These are phyloP conservation scores for Pristionchus mayeri DNA, from an alignment of 2,888 invertebrate genomes.

Conservation along the genomic window DNA sequence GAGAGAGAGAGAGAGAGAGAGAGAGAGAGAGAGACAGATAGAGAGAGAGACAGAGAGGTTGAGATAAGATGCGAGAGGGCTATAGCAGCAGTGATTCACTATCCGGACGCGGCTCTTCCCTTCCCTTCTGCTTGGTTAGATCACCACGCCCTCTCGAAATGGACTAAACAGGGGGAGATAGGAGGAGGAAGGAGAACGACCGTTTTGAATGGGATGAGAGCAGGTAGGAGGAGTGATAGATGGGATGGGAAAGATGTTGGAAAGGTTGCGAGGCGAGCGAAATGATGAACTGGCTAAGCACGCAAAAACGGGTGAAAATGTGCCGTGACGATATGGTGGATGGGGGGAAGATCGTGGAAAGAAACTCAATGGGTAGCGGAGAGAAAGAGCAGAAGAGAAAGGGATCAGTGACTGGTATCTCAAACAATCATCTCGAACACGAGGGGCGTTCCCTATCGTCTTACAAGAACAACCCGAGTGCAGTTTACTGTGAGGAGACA, in stretches of 20 bases:
- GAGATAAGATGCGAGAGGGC: neutral
- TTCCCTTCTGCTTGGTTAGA: neutral
- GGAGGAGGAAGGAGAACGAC: slow-evolving; percentile 2
- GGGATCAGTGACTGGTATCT: slow-evolving; percentile 30
- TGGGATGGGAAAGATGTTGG: neutral
- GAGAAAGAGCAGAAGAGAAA: slow-evolving; percentile 13
- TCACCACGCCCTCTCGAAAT: slow-evolving; percentile 32
- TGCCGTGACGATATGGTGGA: slow-evolving; percentile 3
- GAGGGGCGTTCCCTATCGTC: slow-evolving; percentile 5
- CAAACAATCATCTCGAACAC: slow-evolving; percentile 25
- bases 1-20: no score
- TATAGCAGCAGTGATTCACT: slow-evolving; percentile 16
- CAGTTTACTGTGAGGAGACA: slow-evolving; percentile 12
- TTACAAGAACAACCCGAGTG: neutral
- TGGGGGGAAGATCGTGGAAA: neutral
- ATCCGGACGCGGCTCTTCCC: neutral
- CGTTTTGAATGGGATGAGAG: slow-evolving; percentile 35
- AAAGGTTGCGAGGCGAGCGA: slow-evolving; percentile 6
- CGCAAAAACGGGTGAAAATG: neutral
- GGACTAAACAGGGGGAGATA: slow-evolving; percentile 6
- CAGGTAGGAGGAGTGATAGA: slow-evolving; percentile 5
- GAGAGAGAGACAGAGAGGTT: no score
- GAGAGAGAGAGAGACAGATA: no score
- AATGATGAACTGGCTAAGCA: slow-evolving; percentile 20
- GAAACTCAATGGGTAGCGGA: slow-evolving; percentile 12